Evolutionary conservation across 1,140 invertebrate genomes (phyloP).

Genomic region (Cherax destructor): DNA sequence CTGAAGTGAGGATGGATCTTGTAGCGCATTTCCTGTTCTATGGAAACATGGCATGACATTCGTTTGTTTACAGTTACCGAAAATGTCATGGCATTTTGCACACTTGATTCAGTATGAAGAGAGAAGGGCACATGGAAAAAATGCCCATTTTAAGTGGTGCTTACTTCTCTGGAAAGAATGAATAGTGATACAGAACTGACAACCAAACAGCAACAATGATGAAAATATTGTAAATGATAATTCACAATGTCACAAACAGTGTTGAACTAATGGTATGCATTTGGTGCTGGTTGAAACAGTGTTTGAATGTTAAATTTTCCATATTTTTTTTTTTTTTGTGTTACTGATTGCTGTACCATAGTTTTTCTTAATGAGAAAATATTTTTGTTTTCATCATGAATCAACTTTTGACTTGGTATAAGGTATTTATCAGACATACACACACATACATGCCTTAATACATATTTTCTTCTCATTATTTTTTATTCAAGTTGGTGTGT

Average conservation of each 20-base stretch:
- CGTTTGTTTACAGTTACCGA: not conserved
- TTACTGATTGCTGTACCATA: not conserved
- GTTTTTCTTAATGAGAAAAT: not conserved
- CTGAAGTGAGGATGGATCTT: constrained; percentile 9
- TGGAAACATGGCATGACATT: constrained; percentile 9
- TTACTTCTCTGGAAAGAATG: constrained; percentile 2
- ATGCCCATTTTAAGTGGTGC: constrained; percentile 32
- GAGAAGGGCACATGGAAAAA: constrained; percentile 21
- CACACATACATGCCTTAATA: not conserved
- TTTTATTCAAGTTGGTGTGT: not conserved
- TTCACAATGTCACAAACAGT: constrained; percentile 22
- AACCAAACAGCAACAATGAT: constrained; percentile 8
- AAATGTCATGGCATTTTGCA: constrained; percentile 5
- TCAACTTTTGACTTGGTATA: not conserved
- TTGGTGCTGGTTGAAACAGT: constrained; percentile 49
- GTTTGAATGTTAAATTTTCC: constrained; percentile 23
- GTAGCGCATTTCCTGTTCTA: constrained; percentile 21
- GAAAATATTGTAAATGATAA: constrained; percentile 11
- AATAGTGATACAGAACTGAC: not conserved
- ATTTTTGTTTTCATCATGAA: not conserved
- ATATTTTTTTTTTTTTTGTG: not conserved
- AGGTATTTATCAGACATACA: too few relatives aligned
- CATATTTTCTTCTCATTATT: not conserved
- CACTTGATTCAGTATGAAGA: not conserved
- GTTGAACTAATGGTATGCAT: constrained; percentile 35